Evolutionary conservation across 2,113 vertebrate species (phyloP), one percentile per base, ranked within the genome.

Genomic region (Pitta sordida): DNA sequence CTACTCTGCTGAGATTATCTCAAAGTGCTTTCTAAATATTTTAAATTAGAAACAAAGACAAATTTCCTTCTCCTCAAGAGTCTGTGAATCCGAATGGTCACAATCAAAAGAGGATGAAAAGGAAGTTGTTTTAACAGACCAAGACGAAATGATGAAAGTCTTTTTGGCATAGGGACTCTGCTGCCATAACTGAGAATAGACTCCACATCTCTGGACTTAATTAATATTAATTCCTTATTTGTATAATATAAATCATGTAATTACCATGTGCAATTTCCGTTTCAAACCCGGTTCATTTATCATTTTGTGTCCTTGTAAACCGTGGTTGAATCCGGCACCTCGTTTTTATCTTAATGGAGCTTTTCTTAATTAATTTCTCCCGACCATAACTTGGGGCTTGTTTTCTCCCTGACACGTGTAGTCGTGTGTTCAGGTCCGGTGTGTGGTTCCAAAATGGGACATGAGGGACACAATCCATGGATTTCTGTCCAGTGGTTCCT

Each of bases 221-320:
- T 95, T 92, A 80, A 73, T 93, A 93, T 90, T 92, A 92, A 95
- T 93, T 95, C 82, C 80, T 95, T 94, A 94, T 94, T 93, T 94
- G 81, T 77, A 34, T 92, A 94, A 86, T 53, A 88, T 86, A 90
- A 94, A 83, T 92, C 86, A 91, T 70, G 76, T 88, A 92, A 95
- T 96, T 95, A 81, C 80, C 63, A 53, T 39, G 91, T 88, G 86
- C 83, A 88, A 77, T 94, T 94, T 95, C 94, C 64, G 6, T 88
- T 92, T 73, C 71, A 67, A 84, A 88, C 64, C 55, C 32, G 2
- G 64, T 64, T 90, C 55, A 84, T 96, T 94, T 78, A 71, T 93
- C 83, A 86, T 36, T 93, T 83, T 32, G 20, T 81, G 79, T 80
- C 68, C 88, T 83, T 96, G 76, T 93, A 88, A 95, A 88, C 74